Base-by-base conservation (phyloP, 2,113 vertebrate species). In the Pelodiscus sinensis region DNA sequence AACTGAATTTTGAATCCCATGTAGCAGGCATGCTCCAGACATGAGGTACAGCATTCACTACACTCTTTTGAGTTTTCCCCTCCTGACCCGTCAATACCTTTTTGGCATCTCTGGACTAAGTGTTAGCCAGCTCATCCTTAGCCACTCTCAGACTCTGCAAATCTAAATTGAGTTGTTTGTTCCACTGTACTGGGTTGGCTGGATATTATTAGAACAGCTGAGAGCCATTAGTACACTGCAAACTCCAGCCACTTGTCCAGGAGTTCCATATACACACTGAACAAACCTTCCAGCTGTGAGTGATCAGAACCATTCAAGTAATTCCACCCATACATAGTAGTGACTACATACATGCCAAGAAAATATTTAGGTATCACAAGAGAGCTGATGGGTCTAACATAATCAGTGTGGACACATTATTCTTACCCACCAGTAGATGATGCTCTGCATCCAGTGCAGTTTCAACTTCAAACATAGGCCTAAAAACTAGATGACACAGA, bases 1-100 rank as follows among this genome's bases (percentile, higher is more conserved):
- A 97, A 94, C 84, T 60, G 94, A 97, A 95, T 95, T 96, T 93
- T 93, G 95, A 94, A 94, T 96, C 68, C 25, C 91, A 96, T 90
- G 27, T 25, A 85, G 84, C 79, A 85, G 93, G 77, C 35, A 55
- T 57, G 25, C 58, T 92, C 58, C 24, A 24, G 11, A 27, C 10
- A 8, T 1, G 90, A 90, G 83, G 92, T 87, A 95, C 92, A 90
- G 19, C 86, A 29, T 31, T 90, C 89, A 71, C 55, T n/a, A 44
- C 77, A 56, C 83, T 80, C 85, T 77, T 77, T 71, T 91, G 79
- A 29, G 62, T 89, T 94, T 92, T 86, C 82, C 85, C 94, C 84
- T 77, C 57, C 16, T 71, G 60, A 81, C n/a, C 92, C 90, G 77
- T 86, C 77, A 83, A 54, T n/a, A n/a, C 16, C 62, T 65, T 31